Evolutionary conservation across 2,888 invertebrate genomes (phyloP).

Genomic region (Trypoxylon attenuatum): DNA sequence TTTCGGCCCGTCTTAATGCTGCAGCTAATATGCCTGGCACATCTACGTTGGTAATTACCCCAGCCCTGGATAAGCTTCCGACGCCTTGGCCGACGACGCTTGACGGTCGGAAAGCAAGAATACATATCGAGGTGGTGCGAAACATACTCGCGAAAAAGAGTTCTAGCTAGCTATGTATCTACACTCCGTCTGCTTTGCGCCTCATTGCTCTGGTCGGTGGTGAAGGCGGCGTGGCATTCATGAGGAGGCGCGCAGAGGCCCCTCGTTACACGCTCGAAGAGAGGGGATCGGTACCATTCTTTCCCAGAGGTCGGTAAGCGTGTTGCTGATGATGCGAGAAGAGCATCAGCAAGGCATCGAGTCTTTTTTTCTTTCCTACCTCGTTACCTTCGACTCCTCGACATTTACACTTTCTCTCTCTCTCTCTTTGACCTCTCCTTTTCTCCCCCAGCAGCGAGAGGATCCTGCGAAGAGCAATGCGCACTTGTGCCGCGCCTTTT

Average conservation of each 20-base stretch:
- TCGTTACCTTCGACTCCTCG: slow-evolving; percentile 55
- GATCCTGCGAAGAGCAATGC: slow-evolving; percentile 26
- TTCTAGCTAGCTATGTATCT: not conserved
- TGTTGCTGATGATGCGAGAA: slow-evolving; percentile 49
- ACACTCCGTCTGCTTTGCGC: not conserved
- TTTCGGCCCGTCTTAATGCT: not conserved
- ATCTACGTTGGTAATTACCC: not conserved
- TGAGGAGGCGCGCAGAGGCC: not conserved
- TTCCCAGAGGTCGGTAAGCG: slow-evolving; percentile 25
- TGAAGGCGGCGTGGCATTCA: not conserved
- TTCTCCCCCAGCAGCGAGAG: not conserved
- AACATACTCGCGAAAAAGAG: not conserved
- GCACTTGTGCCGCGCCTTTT: slow-evolving; percentile 51
- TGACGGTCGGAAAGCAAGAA: not conserved
- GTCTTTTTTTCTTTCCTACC: slow-evolving; percentile 20
- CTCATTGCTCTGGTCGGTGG: not conserved
- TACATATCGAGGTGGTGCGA: not conserved
- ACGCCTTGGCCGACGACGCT: not conserved
- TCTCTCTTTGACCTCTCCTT: not conserved
- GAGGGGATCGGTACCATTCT: slow-evolving; percentile 19
- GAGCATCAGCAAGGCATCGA: slow-evolving; percentile 29
- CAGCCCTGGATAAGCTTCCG: not conserved
- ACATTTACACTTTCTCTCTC: slow-evolving; percentile 47
- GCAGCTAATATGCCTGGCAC: not conserved
- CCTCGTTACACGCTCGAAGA: slow-evolving; percentile 32